Evolutionary conservation across 2,797 vertebrate species (phyloP).

Genomic region (Pitangus sulphuratus): DNA sequence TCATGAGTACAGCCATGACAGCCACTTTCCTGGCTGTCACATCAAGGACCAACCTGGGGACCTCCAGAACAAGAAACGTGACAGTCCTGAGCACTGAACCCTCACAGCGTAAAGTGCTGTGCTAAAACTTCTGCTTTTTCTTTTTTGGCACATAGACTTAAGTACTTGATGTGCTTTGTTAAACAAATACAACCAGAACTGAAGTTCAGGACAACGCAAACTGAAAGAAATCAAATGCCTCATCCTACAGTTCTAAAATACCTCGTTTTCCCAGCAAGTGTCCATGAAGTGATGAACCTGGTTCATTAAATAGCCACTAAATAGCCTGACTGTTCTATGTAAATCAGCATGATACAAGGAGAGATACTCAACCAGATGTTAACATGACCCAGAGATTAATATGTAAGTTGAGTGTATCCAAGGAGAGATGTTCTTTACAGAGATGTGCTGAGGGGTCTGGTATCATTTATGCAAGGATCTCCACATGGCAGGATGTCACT

Average conservation of each 20-base stretch:
- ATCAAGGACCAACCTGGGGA: neutral
- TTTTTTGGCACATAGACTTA: neutral
- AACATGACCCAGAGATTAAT: neutral
- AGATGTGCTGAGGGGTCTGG: neutral
- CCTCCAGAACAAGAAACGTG: neutral
- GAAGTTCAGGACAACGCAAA: neutral
- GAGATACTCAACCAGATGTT: neutral
- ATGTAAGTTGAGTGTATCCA: neutral
- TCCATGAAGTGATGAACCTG: neutral
- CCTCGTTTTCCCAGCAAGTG: neutral
- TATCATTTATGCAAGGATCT: neutral
- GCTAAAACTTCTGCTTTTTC: slow-evolving; percentile 1
- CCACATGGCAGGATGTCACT: neutral
- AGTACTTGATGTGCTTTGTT: neutral
- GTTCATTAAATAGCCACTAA: neutral
- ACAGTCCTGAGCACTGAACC: neutral
- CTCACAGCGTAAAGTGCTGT: neutral
- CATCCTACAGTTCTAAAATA: rapidly evolving
- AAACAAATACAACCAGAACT: neutral
- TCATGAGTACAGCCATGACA: neutral
- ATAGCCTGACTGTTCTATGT: neutral
- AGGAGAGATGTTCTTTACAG: neutral
- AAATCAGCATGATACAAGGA: neutral
- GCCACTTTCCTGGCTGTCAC: slow-evolving; percentile 21
- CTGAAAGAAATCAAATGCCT: neutral